phyloP scores from a whole-genome alignment of 2,113 vertebrate species.

The Podarcis raffonei region DNA sequence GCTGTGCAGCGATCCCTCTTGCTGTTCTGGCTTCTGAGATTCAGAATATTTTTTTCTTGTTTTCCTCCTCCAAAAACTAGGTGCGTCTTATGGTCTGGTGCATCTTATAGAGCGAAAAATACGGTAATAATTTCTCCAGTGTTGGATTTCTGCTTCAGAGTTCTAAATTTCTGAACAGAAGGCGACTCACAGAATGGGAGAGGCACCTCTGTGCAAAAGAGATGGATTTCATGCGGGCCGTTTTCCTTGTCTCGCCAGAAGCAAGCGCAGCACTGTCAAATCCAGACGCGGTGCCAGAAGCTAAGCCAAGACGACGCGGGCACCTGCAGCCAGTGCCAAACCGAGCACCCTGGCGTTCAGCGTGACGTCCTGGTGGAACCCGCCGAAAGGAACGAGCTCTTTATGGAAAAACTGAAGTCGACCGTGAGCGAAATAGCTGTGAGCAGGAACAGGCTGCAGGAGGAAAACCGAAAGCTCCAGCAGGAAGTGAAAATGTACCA shows the following conservation, averaged over 20 bases:
- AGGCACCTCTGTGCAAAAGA: background rate
- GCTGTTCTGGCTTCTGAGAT: too few relatives aligned
- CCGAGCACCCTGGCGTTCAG: constrained; percentile 31
- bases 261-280: constrained; percentile 70
- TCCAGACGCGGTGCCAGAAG: constrained; percentile 59
- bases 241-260: constrained; percentile 63
- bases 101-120: too few relatives aligned
- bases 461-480: constrained; percentile 77
- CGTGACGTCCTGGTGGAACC: constrained; percentile 42
- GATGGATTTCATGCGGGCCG: background rate
- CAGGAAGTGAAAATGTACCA: constrained; percentile 76
- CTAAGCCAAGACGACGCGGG: constrained; percentile 46
- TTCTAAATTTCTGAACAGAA: background rate
- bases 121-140: background rate
- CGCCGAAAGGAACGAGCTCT: constrained; percentile 55
- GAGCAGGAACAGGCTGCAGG: constrained; percentile 72
- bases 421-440: constrained; percentile 75
- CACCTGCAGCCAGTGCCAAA: constrained; percentile 42
- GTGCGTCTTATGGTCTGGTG: too few relatives aligned
- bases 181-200: background rate
- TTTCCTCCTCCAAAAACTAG: too few relatives aligned
- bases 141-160: background rate
- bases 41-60: too few relatives aligned
- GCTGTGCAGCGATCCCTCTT: too few relatives aligned
- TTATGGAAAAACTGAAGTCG: constrained; percentile 75